Evolutionary conservation across 1,140 invertebrate genomes (phyloP).

Genomic region (Megalopta genalis): DNA sequence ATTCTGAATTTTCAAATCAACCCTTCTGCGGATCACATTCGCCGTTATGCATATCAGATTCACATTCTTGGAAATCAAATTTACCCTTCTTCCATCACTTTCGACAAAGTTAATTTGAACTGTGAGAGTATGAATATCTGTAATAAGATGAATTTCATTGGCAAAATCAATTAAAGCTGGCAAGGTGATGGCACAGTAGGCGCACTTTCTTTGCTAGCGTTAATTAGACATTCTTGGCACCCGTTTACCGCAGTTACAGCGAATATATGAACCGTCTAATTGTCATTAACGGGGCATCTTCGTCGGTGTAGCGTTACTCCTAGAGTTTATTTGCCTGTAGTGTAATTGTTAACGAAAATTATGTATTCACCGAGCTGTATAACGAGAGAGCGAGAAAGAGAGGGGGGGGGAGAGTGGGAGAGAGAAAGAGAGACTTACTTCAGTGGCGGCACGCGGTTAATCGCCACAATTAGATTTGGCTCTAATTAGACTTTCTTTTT

Average conservation of each 20-base stretch:
- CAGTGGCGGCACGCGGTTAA: constrained; percentile 40
- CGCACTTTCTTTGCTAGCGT: background rate
- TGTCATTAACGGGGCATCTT: constrained; percentile 32
- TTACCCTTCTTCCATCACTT: too few relatives aligned
- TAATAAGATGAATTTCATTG: too few relatives aligned
- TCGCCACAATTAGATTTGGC: constrained; percentile 57
- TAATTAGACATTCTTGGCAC: constrained; percentile 6
- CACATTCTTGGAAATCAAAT: too few relatives aligned
- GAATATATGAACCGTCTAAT: constrained; percentile 19
- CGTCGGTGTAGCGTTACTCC: constrained; percentile 20
- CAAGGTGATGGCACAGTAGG: background rate
- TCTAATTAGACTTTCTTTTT: constrained; percentile 47
- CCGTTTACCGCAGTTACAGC: background rate
- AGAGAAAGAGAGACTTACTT: constrained; percentile 1
- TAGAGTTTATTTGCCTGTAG: constrained; percentile 21
- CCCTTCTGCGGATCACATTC: too few relatives aligned
- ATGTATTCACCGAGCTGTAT: constrained; percentile 39
- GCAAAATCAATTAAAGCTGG: background rate
- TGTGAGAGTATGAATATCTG: too few relatives aligned
- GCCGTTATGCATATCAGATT: too few relatives aligned
- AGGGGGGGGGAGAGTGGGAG: too few relatives aligned
- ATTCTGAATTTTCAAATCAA: too few relatives aligned
- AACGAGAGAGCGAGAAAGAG: background rate
- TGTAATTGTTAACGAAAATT: constrained; percentile 54
- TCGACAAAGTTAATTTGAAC: too few relatives aligned